Evolutionary conservation across 2,797 vertebrate genomes (phyloP).

Genomic region (Cirrhinus mrigala): DNA sequence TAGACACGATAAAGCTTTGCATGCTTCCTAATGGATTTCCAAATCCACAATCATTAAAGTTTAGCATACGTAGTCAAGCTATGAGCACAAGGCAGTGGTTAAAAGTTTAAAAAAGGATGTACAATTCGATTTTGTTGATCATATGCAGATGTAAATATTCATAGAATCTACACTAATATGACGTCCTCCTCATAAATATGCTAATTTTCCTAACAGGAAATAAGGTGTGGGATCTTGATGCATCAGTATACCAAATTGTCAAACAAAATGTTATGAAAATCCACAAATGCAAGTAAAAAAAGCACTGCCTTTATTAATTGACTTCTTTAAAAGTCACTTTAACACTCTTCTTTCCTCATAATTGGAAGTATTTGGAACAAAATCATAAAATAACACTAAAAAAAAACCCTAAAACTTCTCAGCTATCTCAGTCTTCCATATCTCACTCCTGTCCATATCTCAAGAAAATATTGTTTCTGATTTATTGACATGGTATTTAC

Average conservation of each 20-base stretch:
- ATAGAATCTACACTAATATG: conserved; percentile 22
- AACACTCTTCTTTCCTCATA: conserved; percentile 19
- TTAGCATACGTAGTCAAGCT: conserved; percentile 33
- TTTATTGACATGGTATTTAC: neutral
- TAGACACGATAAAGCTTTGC: conserved; percentile 49
- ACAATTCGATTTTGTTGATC: conserved; percentile 57
- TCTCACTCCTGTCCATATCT: neutral
- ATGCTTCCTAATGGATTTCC: conserved; percentile 31
- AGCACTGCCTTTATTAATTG: conserved; percentile 41
- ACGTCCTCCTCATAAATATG: conserved; percentile 20
- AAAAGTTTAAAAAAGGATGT: neutral
- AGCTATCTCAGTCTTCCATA: neutral
- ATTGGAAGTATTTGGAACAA: neutral
- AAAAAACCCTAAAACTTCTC: neutral
- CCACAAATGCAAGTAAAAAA: conserved; percentile 27
- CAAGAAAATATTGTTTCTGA: conserved; percentile 13
- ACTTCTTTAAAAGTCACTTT: conserved; percentile 15
- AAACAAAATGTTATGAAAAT: neutral
- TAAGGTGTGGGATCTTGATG: neutral
- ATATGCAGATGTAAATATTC: conserved; percentile 62
- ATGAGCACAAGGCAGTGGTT: conserved; percentile 34
- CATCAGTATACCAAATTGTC: neutral
- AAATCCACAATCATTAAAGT: neutral
- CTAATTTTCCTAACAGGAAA: neutral
- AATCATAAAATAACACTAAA: neutral